Conservation (phyloP, 2,888 invertebrate genomes). For the Drosophila cognata region DNA sequence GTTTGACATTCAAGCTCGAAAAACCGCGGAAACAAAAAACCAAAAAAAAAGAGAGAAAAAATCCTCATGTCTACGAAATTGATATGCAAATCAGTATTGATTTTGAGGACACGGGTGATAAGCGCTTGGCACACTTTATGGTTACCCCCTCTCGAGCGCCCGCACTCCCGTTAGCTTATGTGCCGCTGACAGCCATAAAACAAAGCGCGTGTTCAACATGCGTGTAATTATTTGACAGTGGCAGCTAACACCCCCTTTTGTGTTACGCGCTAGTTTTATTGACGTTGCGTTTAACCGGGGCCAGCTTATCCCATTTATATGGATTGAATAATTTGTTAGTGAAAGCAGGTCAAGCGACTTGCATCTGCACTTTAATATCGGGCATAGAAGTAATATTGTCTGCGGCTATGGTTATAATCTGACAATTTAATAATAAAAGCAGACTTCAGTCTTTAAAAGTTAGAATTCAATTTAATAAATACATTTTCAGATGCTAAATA, state of each 20-base stretch:
- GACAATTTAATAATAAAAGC: background rate
- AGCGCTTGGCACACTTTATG: constrained; percentile 71
- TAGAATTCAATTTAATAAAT: background rate
- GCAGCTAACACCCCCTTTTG: background rate
- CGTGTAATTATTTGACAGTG: constrained; percentile 54
- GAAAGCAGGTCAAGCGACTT: constrained; percentile 28
- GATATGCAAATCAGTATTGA: constrained; percentile 77
- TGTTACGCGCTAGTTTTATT: constrained; percentile 18
- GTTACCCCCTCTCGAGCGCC: background rate
- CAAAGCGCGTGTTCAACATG: constrained; percentile 58
- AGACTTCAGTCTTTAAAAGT: background rate
- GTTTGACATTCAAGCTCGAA: constrained; percentile 65
- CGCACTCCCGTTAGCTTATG: constrained; percentile 38
- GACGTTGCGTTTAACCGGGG: constrained; percentile 24
- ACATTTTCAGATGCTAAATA: background rate
- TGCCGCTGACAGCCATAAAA: constrained; percentile 49
- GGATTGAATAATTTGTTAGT: constrained; percentile 15
- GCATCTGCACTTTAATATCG: constrained; percentile 1
- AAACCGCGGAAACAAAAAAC: constrained; percentile 21
- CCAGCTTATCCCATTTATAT: constrained; percentile 31
- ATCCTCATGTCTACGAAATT: constrained; percentile 63
- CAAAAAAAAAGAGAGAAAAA: constrained; percentile 12
- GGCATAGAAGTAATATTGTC: background rate
- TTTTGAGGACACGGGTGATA: constrained; percentile 71
- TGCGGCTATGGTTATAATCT: background rate